phyloP scores from a whole-genome alignment of 2,888 invertebrate species.

The Asteroscopus sphinx region DNA sequence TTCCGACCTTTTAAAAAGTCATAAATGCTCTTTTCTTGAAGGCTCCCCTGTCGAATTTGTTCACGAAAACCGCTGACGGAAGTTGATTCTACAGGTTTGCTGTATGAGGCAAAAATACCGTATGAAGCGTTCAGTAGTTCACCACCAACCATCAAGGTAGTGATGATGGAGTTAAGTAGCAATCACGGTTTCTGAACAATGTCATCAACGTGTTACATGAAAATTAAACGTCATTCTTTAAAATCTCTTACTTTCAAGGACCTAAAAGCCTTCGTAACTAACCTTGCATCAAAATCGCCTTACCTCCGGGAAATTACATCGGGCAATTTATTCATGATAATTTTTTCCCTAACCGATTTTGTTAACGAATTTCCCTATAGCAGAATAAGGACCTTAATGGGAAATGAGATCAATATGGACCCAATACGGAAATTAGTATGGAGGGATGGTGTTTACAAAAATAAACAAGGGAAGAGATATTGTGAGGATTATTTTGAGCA shows the following conservation, averaged over 20 bases:
- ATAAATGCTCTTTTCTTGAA: no score
- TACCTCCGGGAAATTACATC: constrained; percentile 54
- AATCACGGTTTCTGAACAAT: no score
- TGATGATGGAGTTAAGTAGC: no score
- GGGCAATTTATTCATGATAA: constrained; percentile 53
- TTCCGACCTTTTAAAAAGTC: no score
- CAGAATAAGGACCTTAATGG: constrained; percentile 65
- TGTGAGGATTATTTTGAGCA: background rate
- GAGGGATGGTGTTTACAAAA: constrained; percentile 53
- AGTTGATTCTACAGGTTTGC: no score
- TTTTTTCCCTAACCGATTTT: constrained; percentile 43
- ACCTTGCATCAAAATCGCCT: constrained; percentile 42
- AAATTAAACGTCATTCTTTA: constrained; percentile 24
- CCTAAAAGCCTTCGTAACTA: constrained; percentile 20
- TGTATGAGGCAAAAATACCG: no score
- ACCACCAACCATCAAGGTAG: no score
- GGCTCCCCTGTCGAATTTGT: no score
- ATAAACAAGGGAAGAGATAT: constrained; percentile 9
- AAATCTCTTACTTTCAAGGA: constrained; percentile 18
- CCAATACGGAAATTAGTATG: constrained; percentile 76
- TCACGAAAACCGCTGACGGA: no score
- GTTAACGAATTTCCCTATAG: constrained; percentile 38
- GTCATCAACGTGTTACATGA: no score
- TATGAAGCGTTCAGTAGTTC: no score
- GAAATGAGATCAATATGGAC: constrained; percentile 64